A percentile compares a stretch with the other conserved stretches of the same genome.
Conservation (phyloP, 2,888 invertebrate species). For the Andrena chrysosceles region DNA sequence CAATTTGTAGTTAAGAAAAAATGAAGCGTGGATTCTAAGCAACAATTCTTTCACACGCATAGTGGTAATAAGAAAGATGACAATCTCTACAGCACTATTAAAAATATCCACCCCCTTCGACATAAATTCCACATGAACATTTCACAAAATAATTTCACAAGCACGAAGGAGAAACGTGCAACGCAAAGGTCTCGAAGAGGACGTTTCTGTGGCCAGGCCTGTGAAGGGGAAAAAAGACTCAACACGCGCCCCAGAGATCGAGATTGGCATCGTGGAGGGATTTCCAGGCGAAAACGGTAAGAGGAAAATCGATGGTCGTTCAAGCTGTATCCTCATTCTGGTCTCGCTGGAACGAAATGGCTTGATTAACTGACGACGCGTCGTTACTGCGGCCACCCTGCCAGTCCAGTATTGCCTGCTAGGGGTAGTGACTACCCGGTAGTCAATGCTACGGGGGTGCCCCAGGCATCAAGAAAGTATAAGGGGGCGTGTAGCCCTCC, state of each 20-base stretch:
- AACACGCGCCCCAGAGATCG: conserved; percentile 16
- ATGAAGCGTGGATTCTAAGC: too few species aligned
- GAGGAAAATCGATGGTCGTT: conserved; percentile 71
- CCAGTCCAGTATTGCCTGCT: conserved; percentile 76
- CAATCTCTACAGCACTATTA: too few species aligned
- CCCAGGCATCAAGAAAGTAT: conserved; percentile 70
- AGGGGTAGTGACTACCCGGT: conserved; percentile 61
- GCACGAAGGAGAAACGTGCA: background rate
- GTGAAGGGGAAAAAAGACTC: background rate
- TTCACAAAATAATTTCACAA: background rate
- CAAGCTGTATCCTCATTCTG: conserved; percentile 75
- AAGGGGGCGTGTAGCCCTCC: conserved; percentile 68
- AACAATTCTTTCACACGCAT: too few species aligned
- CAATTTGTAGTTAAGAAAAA: too few species aligned
- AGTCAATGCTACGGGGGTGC: conserved; percentile 68
- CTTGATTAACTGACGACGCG: conserved; percentile 84
- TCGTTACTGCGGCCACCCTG: conserved; percentile 81
- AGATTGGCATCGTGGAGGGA: conserved; percentile 49
- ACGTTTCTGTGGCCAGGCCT: background rate
- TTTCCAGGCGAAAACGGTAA: conserved; percentile 37
- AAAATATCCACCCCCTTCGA: background rate
- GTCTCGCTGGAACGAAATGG: conserved; percentile 81
- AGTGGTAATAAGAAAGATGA: too few species aligned
- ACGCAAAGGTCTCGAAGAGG: background rate
- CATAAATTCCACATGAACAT: background rate